These are phyloP conservation scores for Aplodontia rufa DNA, from an alignment of 2,113 vertebrate species.

Conservation along the genomic window DNA sequence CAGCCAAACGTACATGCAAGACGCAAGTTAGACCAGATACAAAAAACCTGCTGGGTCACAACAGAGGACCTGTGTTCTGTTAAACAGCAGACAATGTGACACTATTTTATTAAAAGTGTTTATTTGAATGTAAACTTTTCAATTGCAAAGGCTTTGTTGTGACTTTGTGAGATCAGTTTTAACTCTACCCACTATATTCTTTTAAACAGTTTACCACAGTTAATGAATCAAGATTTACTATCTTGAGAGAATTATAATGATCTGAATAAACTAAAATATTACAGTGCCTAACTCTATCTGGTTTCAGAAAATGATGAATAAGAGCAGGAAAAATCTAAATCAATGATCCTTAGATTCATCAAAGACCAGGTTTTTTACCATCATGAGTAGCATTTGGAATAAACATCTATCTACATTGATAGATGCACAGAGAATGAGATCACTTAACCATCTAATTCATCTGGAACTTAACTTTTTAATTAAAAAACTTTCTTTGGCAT, in stretches of 20 bases:
- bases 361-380: neutral
- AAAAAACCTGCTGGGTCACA: neutral
- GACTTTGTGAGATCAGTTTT: neutral
- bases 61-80: neutral
- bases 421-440: neutral
- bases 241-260: neutral
- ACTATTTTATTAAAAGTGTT: neutral
- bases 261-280: neutral
- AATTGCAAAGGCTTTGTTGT: neutral
- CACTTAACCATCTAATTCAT: neutral
- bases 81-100: neutral
- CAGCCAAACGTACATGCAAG: neutral
- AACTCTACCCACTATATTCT: neutral
- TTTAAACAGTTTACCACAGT: neutral
- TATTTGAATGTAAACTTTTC: neutral
- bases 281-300: neutral
- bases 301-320: conserved; percentile 21
- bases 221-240: neutral
- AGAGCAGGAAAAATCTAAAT: neutral
- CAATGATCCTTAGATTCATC: neutral
- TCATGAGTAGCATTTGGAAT: neutral
- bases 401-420: neutral
- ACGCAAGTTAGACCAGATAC: neutral
- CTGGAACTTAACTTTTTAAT: neutral
- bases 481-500: neutral